These are phyloP conservation scores for Nicator chloris DNA, from an alignment of 2,113 vertebrate genomes.

Conservation along the genomic window DNA sequence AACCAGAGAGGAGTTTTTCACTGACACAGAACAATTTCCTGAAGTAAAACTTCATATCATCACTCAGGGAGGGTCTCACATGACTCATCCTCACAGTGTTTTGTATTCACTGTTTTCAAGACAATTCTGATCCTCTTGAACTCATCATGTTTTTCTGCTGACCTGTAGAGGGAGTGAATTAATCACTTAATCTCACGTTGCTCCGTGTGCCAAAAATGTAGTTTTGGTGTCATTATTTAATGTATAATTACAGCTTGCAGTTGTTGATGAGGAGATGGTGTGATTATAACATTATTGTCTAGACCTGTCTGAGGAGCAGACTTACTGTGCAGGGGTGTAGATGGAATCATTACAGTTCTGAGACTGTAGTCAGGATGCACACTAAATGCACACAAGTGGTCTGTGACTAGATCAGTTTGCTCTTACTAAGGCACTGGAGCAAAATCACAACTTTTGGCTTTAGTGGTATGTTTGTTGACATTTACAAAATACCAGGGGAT, in stretches of 20 bases:
- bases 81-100: background rate
- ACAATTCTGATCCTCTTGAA: background rate
- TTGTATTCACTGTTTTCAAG: slow-evolving; percentile 10
- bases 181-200: background rate
- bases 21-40: background rate
- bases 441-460: background rate
- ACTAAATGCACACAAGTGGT: background rate
- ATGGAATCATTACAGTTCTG: background rate
- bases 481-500: background rate
- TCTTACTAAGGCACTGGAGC: background rate
- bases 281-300: slow-evolving; percentile 23
- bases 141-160: background rate
- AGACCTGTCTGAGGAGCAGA: slow-evolving; percentile 1
- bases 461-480: background rate
- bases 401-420: background rate
- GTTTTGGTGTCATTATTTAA: no score
- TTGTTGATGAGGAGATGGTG: background rate
- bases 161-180: background rate
- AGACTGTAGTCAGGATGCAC: background rate
- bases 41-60: background rate
- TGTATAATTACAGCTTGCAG: slow-evolving; percentile 16
- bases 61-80: background rate
- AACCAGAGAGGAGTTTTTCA: background rate
- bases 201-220: slow-evolving; percentile 3
- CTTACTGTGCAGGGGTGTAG: background rate